These are phyloP conservation scores for Phaenicophaeus curvirostris DNA, from an alignment of 2,797 vertebrate genomes.

Conservation along the genomic window DNA sequence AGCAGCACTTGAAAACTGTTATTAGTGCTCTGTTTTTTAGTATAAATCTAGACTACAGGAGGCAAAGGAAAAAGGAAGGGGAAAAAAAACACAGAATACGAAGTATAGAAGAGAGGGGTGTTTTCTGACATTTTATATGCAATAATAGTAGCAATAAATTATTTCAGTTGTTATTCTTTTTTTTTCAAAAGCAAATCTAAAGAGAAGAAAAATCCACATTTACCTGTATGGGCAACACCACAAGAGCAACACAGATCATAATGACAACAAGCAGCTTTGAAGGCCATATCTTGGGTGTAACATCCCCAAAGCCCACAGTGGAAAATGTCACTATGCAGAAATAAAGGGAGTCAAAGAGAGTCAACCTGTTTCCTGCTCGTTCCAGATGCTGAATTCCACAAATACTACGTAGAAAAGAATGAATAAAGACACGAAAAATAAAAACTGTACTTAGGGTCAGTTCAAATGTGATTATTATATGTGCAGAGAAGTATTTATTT, in stretches of 20 bases:
- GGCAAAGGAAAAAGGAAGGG: neutral
- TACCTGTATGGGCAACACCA: constrained; percentile 86
- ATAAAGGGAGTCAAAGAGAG: constrained; percentile 86
- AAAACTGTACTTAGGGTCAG: neutral
- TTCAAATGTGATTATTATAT: neutral
- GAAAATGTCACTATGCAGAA: constrained; percentile 89
- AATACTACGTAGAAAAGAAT: constrained; percentile 78
- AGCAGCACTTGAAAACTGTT: neutral
- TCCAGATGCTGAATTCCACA: constrained; percentile 88
- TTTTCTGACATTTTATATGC: neutral
- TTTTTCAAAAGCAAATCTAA: neutral
- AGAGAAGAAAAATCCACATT: constrained; percentile 17
- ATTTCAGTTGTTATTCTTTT: neutral
- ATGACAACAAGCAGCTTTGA: constrained; percentile 86
- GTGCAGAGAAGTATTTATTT: constrained; percentile 7
- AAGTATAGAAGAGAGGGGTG: neutral
- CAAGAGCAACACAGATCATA: constrained; percentile 87
- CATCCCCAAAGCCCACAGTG: constrained; percentile 86
- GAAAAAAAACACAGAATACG: neutral
- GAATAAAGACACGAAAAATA: constrained; percentile 50
- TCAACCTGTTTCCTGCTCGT: constrained; percentile 83
- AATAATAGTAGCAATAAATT: neutral
- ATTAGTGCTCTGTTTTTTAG: neutral
- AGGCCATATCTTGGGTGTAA: constrained; percentile 85
- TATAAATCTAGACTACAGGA: neutral